Percentiles rank a stretch among this genome's conserved stretches.
Evolutionary conservation across 2,797 vertebrate genomes (phyloP).

Genomic region (Cyclopterus lumpus): DNA sequence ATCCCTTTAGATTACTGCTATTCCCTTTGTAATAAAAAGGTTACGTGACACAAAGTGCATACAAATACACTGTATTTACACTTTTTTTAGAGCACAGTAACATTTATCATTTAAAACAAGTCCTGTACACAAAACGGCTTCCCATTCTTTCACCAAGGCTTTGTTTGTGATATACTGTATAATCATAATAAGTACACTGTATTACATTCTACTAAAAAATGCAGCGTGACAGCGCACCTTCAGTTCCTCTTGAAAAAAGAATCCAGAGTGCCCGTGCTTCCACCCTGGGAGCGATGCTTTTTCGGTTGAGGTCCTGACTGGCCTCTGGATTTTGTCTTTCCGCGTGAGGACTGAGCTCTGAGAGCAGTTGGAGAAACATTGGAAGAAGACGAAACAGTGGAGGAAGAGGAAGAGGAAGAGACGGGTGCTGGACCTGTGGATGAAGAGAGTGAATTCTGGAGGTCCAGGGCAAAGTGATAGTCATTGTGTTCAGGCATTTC

Average conservation of each 20-base stretch:
- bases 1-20: neutral
- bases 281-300: conserved; percentile 77
- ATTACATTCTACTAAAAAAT: neutral
- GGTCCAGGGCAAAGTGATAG: conserved; percentile 94
- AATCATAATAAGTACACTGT: neutral
- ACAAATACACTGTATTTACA: conserved; percentile 7
- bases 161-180: neutral
- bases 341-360: conserved; percentile 47
- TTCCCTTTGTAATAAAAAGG: neutral
- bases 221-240: conserved; percentile 2
- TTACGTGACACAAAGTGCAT: neutral
- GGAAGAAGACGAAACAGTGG: conserved; percentile 28
- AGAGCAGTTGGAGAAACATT: conserved; percentile 52
- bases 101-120: neutral
- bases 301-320: conserved; percentile 83
- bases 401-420: conserved; percentile 29
- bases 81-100: neutral
- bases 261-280: conserved; percentile 85
- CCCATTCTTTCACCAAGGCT: neutral
- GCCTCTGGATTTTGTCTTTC: conserved; percentile 85
- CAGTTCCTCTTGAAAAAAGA: conserved; percentile 90
- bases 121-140: neutral
- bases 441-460: conserved; percentile 88
- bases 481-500: conserved; percentile 94
- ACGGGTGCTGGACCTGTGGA: conserved; percentile 26